Evolutionary conservation across 2,113 vertebrate genomes (phyloP), one percentile per base, ranked within the genome.

Genomic region (Cheirogaleus medius): DNA sequence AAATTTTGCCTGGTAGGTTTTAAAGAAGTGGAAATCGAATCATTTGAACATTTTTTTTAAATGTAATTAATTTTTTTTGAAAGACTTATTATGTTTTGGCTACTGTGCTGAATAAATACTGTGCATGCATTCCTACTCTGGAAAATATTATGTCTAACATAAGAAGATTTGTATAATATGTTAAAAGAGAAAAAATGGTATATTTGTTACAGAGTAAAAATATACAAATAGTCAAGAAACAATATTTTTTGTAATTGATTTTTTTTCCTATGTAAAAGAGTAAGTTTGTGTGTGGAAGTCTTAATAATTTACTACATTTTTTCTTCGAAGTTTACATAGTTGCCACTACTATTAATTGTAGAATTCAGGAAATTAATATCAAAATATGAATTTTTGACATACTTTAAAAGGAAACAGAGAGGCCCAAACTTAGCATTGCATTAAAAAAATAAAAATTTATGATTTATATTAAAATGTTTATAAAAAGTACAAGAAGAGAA

Each of bases 381-480:
- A 95, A 80, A 87, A 91, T 82, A 68, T 7, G 2, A 80, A 23
- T 52, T 66, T 92, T 60, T 92, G 39, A 83, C 34, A 44, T 34
- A 92, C 5, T 77, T 58, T 91, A 63, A 81, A 71, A 95, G 60
- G 37, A 83, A 88, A 64, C 73, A 66, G 95, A 97, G 10, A 23
- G 21, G 6, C 1, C 37, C 37, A 74, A 91, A 60, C 32, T 66
- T 64, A 44, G 34, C n/a, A 64, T 78, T 13, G 80, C 49, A 85
- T 18, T 47, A 82, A 66, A 76, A 58, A 56, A 8, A 84, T n/a
- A 81, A 86, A 81, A 85, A 69, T 21, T 9, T 81, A 81, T 20
- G 76, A 71, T 52, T 37, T 60, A 56, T 56, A 78, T 56, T 44
- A 66, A 82, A 73, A 66, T 27, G 5, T 52, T 25, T 25, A 25